phyloP scores from a whole-genome alignment of 64 coral and sea anemone species.

The Stichodactyla mertensii region DNA sequence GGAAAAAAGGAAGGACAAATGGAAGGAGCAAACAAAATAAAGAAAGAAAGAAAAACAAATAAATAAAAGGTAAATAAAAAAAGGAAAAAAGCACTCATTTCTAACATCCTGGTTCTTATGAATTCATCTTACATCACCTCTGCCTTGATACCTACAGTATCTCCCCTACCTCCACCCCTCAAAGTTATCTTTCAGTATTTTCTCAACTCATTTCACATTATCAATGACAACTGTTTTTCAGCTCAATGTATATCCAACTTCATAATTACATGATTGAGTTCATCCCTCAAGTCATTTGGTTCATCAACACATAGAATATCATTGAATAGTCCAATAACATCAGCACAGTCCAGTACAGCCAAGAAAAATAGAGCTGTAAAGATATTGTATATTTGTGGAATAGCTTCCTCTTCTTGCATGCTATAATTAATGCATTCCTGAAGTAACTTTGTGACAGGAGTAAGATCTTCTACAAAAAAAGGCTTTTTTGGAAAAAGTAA shows the following conservation, averaged over 20 bases:
- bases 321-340: not conserved
- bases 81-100: no score
- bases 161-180: no score
- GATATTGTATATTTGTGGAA: constrained; percentile 29
- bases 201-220: no score
- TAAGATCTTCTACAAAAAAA: constrained; percentile 10
- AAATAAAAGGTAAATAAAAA: no score
- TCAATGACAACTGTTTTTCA: not conserved
- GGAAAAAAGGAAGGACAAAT: no score
- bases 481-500: not conserved
- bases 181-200: no score
- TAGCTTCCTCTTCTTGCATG: constrained; percentile 23
- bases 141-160: no score
- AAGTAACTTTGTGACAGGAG: constrained; percentile 43
- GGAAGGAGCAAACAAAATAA: no score
- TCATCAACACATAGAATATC: not conserved
- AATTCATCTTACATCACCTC: no score
- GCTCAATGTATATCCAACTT: not conserved
- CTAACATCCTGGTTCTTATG: no score
- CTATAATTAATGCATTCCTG: constrained; percentile 31
- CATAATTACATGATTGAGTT: not conserved
- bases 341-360: constrained; percentile 21
- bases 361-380: constrained; percentile 47
- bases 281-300: not conserved
- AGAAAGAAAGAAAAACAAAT: no score